Evolutionary conservation across 1,140 invertebrate species (phyloP).

Genomic region (Drosophila punjabiensis): DNA sequence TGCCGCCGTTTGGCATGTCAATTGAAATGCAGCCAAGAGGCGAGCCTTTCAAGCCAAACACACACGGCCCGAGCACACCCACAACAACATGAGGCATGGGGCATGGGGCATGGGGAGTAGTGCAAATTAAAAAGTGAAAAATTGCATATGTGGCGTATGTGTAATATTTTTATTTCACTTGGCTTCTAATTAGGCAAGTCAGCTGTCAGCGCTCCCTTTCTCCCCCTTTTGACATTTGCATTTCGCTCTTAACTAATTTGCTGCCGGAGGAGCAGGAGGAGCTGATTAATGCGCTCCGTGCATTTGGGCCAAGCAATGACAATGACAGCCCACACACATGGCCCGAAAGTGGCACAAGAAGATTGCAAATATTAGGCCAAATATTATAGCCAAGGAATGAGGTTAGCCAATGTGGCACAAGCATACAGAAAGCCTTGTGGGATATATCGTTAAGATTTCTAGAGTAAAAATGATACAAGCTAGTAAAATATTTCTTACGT

Average conservation of each 20-base stretch:
- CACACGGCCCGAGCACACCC: constrained; percentile 7
- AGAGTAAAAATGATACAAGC: no score
- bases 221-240: constrained; percentile 44
- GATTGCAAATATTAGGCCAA: constrained; percentile 53
- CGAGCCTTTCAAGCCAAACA: constrained; percentile 23
- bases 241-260: constrained; percentile 77
- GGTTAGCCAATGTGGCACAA: constrained; percentile 49
- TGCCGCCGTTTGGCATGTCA: constrained; percentile 64
- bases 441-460: neutral
- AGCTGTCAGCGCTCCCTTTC: constrained; percentile 60
- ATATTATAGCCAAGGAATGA: constrained; percentile 24
- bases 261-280: constrained; percentile 15
- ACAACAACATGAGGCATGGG: constrained; percentile 16
- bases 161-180: constrained; percentile 84
- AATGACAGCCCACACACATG: constrained; percentile 41
- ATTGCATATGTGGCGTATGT: constrained; percentile 75
- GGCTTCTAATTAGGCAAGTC: constrained; percentile 80
- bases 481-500: neutral
- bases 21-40: constrained; percentile 71
- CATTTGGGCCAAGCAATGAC: constrained; percentile 71
- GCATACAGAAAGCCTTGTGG: neutral
- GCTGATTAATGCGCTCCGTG: constrained; percentile 69
- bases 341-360: constrained; percentile 47
- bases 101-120: constrained; percentile 19
- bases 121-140: constrained; percentile 73